Base-by-base conservation (phyloP, 30 jellyfish, hydroid and myxozoan species). In the Sanderia malayensis region DNA sequence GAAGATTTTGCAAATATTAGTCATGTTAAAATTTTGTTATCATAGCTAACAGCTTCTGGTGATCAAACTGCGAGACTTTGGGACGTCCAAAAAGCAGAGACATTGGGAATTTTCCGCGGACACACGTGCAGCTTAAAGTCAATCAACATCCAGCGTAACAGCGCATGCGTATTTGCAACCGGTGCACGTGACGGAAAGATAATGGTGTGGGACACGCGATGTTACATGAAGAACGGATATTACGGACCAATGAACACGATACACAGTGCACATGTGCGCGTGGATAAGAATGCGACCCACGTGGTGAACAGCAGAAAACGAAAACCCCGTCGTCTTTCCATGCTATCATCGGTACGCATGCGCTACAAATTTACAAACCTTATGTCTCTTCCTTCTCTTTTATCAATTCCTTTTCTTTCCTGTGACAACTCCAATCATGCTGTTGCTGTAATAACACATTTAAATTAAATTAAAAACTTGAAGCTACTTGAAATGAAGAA, bases 141-240 rank as follows among this genome's bases (percentile, higher is more conserved):
- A 30, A 80, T 90, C 21, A 83, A 85, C 46, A 91, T 76, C 4
- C 95, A 83, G 41, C 82, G 85, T 19, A 55, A 58, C 46, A 82
- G 95, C 33, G 27, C 84, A 1, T 45, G 80, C 73, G 94, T 93
- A 24, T 93, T 93, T 85, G 90, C 92, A 46, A 93, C 99, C 70
- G 99, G 99, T 52, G 99, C 99, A 0, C 86, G 99, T 4, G 99
- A 93, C 67, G 99, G 99, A 3, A 93, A 93, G 46, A 81, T 85
- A 15, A 93, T 93, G 99, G 33, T 80, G 17, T 93, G 99, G 99
- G 99, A 93, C 49, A 86, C 96, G 4, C 84, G 99, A 20, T 85
- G 96, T 70, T 71, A 85, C 60, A 85, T 81, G 95, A 93, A 81
- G 67, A 93, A 85, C 70, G 99, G 96, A 26, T 93, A 69, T 76